These are phyloP conservation scores for Lasioglossum figueresi DNA, from an alignment of 2,888 invertebrate species.

Conservation along the genomic window DNA sequence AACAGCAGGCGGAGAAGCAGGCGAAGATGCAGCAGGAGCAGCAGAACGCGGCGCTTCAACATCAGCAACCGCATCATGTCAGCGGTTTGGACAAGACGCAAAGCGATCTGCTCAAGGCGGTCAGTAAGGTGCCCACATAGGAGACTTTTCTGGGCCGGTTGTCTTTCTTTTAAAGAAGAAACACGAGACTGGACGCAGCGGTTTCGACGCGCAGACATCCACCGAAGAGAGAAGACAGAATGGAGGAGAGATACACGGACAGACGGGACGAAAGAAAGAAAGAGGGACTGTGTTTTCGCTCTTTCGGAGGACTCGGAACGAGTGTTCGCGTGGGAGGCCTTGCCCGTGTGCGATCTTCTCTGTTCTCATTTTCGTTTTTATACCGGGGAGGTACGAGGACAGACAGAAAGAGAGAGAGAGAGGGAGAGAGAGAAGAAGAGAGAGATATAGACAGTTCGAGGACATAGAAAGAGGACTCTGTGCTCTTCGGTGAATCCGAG, in stretches of 20 bases:
- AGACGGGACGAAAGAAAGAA: not conserved
- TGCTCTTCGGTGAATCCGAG: not conserved
- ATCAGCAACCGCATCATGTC: constrained; percentile 90
- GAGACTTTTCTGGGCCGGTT: constrained; percentile 78
- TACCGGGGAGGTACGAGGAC: not conserved
- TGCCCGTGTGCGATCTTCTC: constrained; percentile 31
- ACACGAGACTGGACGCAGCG: constrained; percentile 66
- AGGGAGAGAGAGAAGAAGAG: not conserved
- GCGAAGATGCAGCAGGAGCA: constrained; percentile 91
- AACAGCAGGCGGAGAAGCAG: constrained; percentile 94
- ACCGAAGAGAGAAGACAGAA: not conserved
- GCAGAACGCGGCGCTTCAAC: constrained; percentile 88
- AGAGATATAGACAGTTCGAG: not conserved
- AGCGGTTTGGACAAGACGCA: constrained; percentile 90
- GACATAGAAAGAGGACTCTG: constrained; percentile 2
- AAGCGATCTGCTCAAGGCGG: constrained; percentile 90
- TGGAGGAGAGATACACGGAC: not conserved
- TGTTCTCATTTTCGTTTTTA: constrained; percentile 34
- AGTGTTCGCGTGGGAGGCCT: constrained; percentile 41
- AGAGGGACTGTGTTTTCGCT: not conserved
- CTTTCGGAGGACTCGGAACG: not conserved
- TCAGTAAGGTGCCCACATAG: constrained; percentile 92
- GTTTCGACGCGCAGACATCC: constrained; percentile 54
- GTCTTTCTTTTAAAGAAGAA: constrained; percentile 72
- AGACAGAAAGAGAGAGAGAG: not conserved